Evolutionary conservation across 2,888 invertebrate genomes (phyloP).

Genomic region (Oscheius sp.): DNA sequence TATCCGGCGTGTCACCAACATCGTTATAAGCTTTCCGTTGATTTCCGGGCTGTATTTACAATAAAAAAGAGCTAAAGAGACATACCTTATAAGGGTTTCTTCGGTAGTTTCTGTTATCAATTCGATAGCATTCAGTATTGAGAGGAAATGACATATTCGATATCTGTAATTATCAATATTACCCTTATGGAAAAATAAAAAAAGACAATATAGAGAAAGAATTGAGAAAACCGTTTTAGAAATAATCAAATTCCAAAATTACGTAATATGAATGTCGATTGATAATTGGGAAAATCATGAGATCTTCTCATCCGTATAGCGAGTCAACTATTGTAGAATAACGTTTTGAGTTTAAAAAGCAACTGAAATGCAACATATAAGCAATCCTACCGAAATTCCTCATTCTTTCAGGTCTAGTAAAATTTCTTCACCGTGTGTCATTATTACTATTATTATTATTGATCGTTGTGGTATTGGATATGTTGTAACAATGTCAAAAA

Average conservation of each 20-base stretch:
- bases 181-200: neutral
- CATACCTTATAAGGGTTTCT: slow-evolving; percentile 24
- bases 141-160: slow-evolving; percentile 18
- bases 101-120: slow-evolving; percentile 11
- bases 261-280: too few species aligned
- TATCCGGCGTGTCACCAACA: slow-evolving; percentile 25
- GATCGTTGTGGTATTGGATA: too few species aligned
- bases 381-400: too few species aligned
- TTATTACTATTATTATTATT: too few species aligned
- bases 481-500: too few species aligned
- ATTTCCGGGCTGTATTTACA: neutral
- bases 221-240: neutral
- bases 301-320: too few species aligned
- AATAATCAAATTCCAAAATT: neutral
- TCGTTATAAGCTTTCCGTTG: neutral
- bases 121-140: neutral
- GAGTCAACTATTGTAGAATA: too few species aligned
- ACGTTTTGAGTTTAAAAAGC: too few species aligned
- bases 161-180: neutral
- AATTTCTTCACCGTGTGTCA: too few species aligned
- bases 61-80: neutral
- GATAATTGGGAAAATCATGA: too few species aligned
- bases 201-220: neutral
- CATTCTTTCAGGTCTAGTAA: too few species aligned
- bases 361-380: too few species aligned